Percentiles rank a stretch among this genome's conserved stretches.
These are phyloP conservation scores for cat (Felis catus) DNA, from an alignment of 2,113 vertebrate species.

Conservation along the genomic window F.catus_Fca126_mat1.0 CM031418.1:89651501-89652000, in stretches of 20 bases:
- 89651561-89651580: not conserved
- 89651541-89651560: not conserved
- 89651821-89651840: not conserved
- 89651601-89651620: not conserved
- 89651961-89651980: not conserved
- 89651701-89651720: not conserved
- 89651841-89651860: not conserved
- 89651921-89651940: not conserved
- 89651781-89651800: not conserved
- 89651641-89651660: not conserved
- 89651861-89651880: not conserved
- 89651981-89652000: not conserved
- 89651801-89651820: not conserved
- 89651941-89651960: not conserved
- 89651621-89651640: not conserved
- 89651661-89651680: not conserved
- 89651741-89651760: not conserved
- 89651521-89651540: not conserved
- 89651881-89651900: not conserved
- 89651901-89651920: not conserved
- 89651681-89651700: not conserved
- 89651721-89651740: not conserved
- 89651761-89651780: not conserved
- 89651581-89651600: not conserved
- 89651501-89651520: not conserved